These are phyloP conservation scores for Reticulitermes lucifugus DNA, from an alignment of 2,888 invertebrate genomes.

Conservation along the genomic window DNA sequence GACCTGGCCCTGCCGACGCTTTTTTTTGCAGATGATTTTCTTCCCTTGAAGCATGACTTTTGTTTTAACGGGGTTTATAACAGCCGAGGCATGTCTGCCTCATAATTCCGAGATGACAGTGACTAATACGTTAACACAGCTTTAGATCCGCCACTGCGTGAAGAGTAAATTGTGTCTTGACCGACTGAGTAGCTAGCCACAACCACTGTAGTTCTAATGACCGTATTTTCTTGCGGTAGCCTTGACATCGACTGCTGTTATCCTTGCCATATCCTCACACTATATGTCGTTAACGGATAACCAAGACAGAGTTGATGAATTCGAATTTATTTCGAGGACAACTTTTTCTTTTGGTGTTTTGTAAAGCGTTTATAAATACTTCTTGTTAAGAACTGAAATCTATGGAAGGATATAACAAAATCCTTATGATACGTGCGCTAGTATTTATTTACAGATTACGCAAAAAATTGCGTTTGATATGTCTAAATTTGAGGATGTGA, in stretches of 20 bases:
- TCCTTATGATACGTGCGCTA: too few relatives aligned
- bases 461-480: too few relatives aligned
- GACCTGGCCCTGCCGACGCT: not conserved
- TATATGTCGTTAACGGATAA: too few relatives aligned
- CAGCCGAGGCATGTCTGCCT: not conserved
- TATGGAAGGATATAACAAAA: too few relatives aligned
- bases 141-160: constrained; percentile 1
- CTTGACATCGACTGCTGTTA: constrained; percentile 13
- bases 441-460: too few relatives aligned
- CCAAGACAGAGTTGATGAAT: too few relatives aligned
- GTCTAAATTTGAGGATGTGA: too few relatives aligned
- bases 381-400: too few relatives aligned
- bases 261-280: constrained; percentile 8
- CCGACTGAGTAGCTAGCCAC: not conserved
- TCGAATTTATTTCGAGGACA: not conserved
- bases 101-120: not conserved
- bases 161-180: not conserved
- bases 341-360: too few relatives aligned
- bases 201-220: constrained; percentile 11
- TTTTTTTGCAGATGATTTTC: not conserved
- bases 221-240: constrained; percentile 28
- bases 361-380: too few relatives aligned
- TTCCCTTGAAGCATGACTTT: not conserved
- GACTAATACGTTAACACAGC: not conserved
- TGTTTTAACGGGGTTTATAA: not conserved